phyloP scores from a whole-genome alignment of 2,113 vertebrate species.

The Gasterosteus aculeatus region DNA sequence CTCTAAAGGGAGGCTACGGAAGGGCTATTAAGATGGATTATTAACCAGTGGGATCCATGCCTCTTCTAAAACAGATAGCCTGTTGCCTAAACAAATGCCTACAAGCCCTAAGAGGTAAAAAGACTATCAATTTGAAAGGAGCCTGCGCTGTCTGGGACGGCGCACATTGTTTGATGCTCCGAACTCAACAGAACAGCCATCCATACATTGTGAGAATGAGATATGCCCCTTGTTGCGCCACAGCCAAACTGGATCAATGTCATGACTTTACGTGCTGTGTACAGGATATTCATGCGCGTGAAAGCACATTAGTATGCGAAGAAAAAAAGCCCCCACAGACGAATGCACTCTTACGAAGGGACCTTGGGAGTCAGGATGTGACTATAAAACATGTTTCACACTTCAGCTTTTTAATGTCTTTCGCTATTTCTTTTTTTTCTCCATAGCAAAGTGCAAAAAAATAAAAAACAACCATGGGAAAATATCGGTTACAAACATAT shows the following conservation, averaged over 20 bases:
- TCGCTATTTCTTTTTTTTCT: not conserved
- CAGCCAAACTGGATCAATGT: conserved; percentile 31
- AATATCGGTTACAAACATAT: conserved; percentile 35
- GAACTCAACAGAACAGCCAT: conserved; percentile 35
- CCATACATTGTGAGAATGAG: conserved; percentile 34
- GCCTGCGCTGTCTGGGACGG: conserved; percentile 12
- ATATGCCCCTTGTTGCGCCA: not conserved
- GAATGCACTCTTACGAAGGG: conserved; percentile 25
- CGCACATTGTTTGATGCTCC: conserved; percentile 41
- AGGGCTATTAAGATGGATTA: conserved; percentile 64
- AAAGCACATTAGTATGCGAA: conserved; percentile 26
- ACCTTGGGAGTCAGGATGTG: conserved; percentile 34
- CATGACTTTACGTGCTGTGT: conserved; percentile 10
- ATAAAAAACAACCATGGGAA: not conserved
- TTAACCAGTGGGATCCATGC: conserved; percentile 59
- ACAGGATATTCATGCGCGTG: conserved; percentile 15
- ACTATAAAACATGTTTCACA: conserved; percentile 8
- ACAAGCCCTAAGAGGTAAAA: conserved; percentile 58
- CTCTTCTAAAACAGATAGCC: conserved; percentile 64
- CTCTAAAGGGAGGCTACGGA: conserved; percentile 36
- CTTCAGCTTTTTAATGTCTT: not conserved
- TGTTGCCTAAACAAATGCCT: conserved; percentile 63
- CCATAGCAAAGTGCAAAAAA: conserved; percentile 1
- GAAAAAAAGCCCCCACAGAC: not conserved
- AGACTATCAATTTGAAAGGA: conserved; percentile 39